Base-by-base conservation (phyloP, 2,113 vertebrate species). In the Serilophus lunatus region DNA sequence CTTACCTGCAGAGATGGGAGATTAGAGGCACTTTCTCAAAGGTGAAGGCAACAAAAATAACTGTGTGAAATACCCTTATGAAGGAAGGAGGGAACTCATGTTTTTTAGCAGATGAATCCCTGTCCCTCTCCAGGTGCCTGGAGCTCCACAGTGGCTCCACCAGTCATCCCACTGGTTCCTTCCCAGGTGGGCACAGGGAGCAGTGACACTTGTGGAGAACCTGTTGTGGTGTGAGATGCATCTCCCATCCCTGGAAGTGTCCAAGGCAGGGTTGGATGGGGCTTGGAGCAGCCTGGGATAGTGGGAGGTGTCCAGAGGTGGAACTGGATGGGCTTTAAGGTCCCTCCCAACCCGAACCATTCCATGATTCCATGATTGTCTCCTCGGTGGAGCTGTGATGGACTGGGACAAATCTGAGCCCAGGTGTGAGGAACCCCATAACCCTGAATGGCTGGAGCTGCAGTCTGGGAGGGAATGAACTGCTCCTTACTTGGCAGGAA, bases 111-210 rank as follows among this genome's bases (percentile, higher is more conserved):
- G 38, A 33, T 54, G 7, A 18, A 44, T 38, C 33, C n/a, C 12
- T 0, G 1, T 36, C 25, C 44, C n/a, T 35, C n/a, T 16, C 9
- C 2, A 2, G 15, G 20, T 53, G 31, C 22, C 44, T 42, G 40
- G 13, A 26, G 24, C 40, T 0, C 1, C 10, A 31, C 3, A 13
- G 68, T 51, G 42, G 14, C 36, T 57, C 23, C 44, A 38, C 25
- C 66, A 79, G 6, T 14, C 10, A 68, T n/a, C 28, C 3, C 5
- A 22, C 12, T 44, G 33, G 26, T 53, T 47, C 29, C 44, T 85
- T 77, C 15, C 33, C 15, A 33, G 38, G 2, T 0, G 12, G 29
- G 14, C 1, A 0, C 1, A 3, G 24, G 28, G 29, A 70, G 15
- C 31, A 79, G 31, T 24, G 61, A 57, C 28, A 45, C 1, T 1